Base-by-base conservation (phyloP, 2,113 vertebrate genomes). In the Cyprinodon tularosa region DNA sequence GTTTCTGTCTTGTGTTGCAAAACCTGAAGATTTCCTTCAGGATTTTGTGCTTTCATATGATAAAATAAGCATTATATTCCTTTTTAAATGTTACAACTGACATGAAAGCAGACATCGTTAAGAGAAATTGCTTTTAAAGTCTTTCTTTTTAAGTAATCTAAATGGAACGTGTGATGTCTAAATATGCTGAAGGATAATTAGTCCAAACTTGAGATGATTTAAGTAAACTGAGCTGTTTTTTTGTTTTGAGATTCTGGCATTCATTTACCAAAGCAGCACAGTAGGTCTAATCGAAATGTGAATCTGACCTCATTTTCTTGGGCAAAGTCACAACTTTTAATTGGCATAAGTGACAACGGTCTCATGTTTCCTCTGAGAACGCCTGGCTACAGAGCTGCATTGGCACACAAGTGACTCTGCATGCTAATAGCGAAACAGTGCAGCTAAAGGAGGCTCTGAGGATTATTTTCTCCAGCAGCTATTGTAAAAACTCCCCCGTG, bases 251-350 rank as follows among this genome's bases (percentile, higher is more conserved):
- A 76, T 36, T 76, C 36, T 77, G 65, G 76, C 68, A 71, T 79
- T 66, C 37, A 1, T 72, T 73, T 72, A 45, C 69, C n/a, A 66
- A 71, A 64, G 81, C 82, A 62, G 72, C 62, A 71, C 61, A 73
- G 61, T 42, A 66, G 45, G 60, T 29, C 36, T 60, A 66, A 82
- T 85, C 78, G 61, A 79, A 82, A 69, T 76, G 70, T 48, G 59
- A 80, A 68, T 76, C 81, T 84, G 84, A 89, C 85, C 83, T 84
- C 74, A 68, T 85, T 85, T 82, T 85, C 76, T 82, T 69, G 36
- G 72, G 66, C 83, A 86, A 88, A 89, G 89, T 91, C 86, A 74
- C 71, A 89, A 84, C 78, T 88, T 88, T 88, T 87, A 92, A 90
- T 90, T 88, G 83, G 84, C 68, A 76, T 86, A 78, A 73, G 85